A percentile compares a stretch with the other conserved stretches of the same genome.
These are phyloP conservation scores for Epizoanthus rinbou DNA, from an alignment of 92 coral and sea anemone species.

Conservation along the genomic window DNA sequence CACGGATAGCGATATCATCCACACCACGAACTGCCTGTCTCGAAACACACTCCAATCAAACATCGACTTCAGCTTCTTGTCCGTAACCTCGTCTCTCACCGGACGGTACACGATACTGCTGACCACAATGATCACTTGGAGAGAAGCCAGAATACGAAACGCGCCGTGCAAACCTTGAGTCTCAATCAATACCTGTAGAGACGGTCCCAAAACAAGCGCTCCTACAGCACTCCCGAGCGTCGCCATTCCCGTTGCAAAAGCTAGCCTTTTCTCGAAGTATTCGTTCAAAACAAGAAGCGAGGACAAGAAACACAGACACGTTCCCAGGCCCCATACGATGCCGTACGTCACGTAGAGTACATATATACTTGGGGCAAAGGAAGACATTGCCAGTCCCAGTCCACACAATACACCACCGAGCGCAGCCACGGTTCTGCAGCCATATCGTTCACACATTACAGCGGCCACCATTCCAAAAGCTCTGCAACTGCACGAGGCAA, in stretches of 20 bases:
- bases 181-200: not conserved
- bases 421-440: not conserved
- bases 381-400: not conserved
- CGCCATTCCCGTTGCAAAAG: not conserved
- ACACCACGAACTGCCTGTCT: no score
- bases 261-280: not conserved
- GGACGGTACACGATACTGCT: not conserved
- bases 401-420: not conserved
- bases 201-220: not conserved
- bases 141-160: not conserved
- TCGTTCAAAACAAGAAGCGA: not conserved
- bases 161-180: not conserved
- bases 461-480: not conserved
- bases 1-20: no score
- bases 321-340: not conserved
- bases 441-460: not conserved
- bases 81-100: not conserved
- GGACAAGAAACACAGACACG: not conserved
- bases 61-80: not conserved
- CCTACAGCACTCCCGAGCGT: not conserved
- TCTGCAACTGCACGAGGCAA: not conserved
- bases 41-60: no score
- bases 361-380: not conserved
- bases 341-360: not conserved
- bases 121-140: not conserved